These are phyloP conservation scores for Dipodomys merriami DNA, from an alignment of 2,113 vertebrate genomes.

Conservation along the genomic window DNA sequence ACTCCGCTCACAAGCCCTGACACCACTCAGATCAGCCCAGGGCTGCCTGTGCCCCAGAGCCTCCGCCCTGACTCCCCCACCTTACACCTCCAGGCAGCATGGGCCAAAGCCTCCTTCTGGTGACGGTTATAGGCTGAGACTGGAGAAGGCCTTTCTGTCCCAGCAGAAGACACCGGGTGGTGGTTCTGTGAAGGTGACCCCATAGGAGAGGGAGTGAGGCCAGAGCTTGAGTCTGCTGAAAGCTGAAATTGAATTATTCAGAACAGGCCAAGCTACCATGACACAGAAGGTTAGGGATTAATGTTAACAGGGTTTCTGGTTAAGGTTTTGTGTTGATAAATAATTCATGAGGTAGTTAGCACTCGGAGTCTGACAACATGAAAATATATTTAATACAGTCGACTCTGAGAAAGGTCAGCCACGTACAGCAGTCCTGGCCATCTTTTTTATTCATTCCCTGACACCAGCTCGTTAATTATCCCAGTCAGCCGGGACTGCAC, in stretches of 20 bases:
- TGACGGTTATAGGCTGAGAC: background rate
- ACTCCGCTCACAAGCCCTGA: background rate
- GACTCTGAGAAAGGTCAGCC: conserved; percentile 86
- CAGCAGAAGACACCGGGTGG: background rate
- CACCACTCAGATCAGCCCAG: background rate
- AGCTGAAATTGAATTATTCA: conserved; percentile 86
- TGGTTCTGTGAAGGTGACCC: background rate
- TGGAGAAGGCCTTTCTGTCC: background rate
- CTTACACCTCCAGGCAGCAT: background rate
- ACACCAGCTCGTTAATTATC: conserved; percentile 85
- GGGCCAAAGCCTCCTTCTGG: background rate
- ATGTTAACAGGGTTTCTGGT: conserved; percentile 88
- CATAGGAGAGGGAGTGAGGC: background rate
- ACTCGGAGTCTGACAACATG: conserved; percentile 86
- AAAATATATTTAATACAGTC: conserved; percentile 86
- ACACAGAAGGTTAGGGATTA: conserved; percentile 87
- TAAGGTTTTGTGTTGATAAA: conserved; percentile 89
- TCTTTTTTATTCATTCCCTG: conserved; percentile 86
- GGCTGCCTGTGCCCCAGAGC: background rate
- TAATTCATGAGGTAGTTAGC: conserved; percentile 89
- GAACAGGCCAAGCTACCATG: conserved; percentile 84
- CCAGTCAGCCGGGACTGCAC: conserved; percentile 82
- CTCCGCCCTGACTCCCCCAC: background rate
- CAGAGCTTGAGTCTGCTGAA: background rate
- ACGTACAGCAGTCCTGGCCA: conserved; percentile 80